Base-by-base conservation (phyloP, 2,113 vertebrate genomes). In the Varanus salvator region DNA sequence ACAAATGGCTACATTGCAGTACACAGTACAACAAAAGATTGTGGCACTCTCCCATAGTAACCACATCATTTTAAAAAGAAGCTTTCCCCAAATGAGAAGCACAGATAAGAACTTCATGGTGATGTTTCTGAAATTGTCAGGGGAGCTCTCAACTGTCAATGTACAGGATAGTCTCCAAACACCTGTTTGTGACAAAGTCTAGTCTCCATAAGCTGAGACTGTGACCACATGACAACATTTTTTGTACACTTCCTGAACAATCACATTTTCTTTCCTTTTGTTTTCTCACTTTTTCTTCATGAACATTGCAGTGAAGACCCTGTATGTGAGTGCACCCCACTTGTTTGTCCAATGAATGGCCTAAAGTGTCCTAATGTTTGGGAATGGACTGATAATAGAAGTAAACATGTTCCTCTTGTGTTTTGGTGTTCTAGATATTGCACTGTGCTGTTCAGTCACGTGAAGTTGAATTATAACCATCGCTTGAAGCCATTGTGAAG, bases 1-100 rank as follows among this genome's bases (percentile, higher is more conserved):
- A 96, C 93, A 96, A 96, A 96, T 91, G 86, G 76, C 80, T 95
- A 60, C 31, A 72, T 83, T 91, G 88, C 69, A 83, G 81, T 60
- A 72, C 27, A 87, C 90, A 94, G 89, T 91, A 89, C 87, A 91
- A 94, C 80, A 94, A 84, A 90, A 92, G 90, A 87, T 91, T 34
- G 64, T 90, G 23, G 84, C 76, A 72, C 27, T 86, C 31, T 87
- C 90, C 87, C 68, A 85, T 34, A 90, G 74, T 91, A 82, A 94
- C 31, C 75, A 88, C 44, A 93, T 88, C 29, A 80, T 86, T 92
- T 80, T 29, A 88, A 92, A 78, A 91, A 69, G 57, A 84, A 81
- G n/a, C 8, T 95, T 95, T 92, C 19, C 84, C 12, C 87, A 76
- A 27, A 93, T 17, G 90, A 88, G 2, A 80, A 93, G 11, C 3